Conservation (phyloP, 1,140 invertebrate species). For the Bombus picipes region DNA sequence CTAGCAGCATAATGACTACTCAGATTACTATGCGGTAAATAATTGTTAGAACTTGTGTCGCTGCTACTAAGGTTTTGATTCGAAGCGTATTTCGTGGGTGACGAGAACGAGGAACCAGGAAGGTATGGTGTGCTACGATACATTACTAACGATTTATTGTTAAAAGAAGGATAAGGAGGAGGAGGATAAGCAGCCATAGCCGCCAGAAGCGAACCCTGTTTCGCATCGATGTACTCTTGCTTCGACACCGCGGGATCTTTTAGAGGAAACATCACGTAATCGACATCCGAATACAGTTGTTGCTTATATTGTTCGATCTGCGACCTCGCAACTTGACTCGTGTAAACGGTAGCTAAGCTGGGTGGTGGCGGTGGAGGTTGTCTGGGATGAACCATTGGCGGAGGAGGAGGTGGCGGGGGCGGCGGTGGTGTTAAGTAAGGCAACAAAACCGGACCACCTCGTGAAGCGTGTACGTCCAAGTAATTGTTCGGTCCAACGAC, state of each 20-base stretch:
- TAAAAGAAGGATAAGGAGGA: constrained; percentile 83
- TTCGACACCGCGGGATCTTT: constrained; percentile 94
- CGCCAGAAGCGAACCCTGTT: constrained; percentile 87
- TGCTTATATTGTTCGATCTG: constrained; percentile 93
- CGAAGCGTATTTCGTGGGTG: constrained; percentile 87
- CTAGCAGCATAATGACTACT: constrained; percentile 79
- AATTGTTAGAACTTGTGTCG: constrained; percentile 72
- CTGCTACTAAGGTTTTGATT: constrained; percentile 87
- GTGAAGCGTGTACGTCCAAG: constrained; percentile 85
- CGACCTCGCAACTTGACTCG: constrained; percentile 88
- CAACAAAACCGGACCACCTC: constrained; percentile 84
- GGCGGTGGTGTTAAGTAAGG: constrained; percentile 85
- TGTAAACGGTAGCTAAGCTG: constrained; percentile 85
- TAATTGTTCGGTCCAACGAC: constrained; percentile 88
- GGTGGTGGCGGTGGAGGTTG: constrained; percentile 83
- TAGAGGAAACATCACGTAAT: constrained; percentile 94
- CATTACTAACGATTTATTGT: constrained; percentile 87
- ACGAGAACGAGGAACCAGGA: constrained; percentile 85
- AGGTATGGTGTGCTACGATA: constrained; percentile 91
- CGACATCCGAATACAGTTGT: constrained; percentile 93
- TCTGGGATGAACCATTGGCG: constrained; percentile 81
- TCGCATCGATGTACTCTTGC: constrained; percentile 94
- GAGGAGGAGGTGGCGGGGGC: constrained; percentile 76
- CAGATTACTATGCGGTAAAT: constrained; percentile 72
- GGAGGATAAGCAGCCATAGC: constrained; percentile 85